A percentile compares a stretch with the other conserved stretches of the same genome.
phyloP scores from a whole-genome alignment of 2,113 vertebrate species.

The Jacana jacana region DNA sequence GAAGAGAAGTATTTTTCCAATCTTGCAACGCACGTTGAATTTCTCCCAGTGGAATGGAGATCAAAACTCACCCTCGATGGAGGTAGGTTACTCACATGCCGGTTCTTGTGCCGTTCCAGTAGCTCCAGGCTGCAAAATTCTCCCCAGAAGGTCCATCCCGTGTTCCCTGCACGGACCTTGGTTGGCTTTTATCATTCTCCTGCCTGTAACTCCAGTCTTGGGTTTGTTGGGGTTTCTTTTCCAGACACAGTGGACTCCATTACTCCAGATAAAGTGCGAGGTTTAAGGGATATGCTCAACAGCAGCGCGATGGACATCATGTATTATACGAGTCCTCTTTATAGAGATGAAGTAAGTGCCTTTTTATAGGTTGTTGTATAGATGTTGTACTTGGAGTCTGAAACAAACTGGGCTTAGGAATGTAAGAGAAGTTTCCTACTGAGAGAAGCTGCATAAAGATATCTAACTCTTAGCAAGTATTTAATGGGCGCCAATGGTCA shows the following conservation, averaged over 20 bases:
- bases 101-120: not conserved
- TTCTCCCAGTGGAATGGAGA: constrained; percentile 96
- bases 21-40: constrained; percentile 90
- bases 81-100: constrained; percentile 74
- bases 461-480: not conserved
- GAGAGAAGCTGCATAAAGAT: not conserved
- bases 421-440: not conserved
- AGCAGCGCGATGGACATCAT: constrained; percentile 99
- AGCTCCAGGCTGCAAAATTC: not conserved
- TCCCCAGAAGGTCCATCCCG: not conserved
- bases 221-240: not conserved
- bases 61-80: constrained; percentile 94
- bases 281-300: constrained; percentile 94
- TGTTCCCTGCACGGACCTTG: not conserved
- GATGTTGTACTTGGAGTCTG: not conserved
- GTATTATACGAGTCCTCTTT: constrained; percentile 98
- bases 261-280: constrained; percentile 97
- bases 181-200: not conserved
- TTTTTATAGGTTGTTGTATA: rapidly evolving
- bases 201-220: not conserved
- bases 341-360: constrained; percentile 90
- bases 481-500: too few relatives aligned
- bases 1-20: constrained; percentile 95
- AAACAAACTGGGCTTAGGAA: not conserved
- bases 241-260: constrained; percentile 97